Percentiles rank a stretch among this genome's conserved stretches.
These are phyloP conservation scores for Macrobrachium nipponense DNA, from an alignment of 1,140 invertebrate genomes.

Conservation along the genomic window DNA sequence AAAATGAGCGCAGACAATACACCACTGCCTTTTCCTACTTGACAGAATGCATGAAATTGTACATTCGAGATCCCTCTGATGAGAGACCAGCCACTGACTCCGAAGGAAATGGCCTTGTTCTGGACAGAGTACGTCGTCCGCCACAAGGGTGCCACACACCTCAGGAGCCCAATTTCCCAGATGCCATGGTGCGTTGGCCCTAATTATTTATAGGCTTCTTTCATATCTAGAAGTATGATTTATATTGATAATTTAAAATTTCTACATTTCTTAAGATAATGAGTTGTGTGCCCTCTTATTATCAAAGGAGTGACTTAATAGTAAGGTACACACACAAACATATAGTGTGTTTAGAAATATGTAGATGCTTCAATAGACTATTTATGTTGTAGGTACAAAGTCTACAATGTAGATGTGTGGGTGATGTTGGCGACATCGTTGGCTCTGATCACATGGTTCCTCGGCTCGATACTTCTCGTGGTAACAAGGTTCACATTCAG, in stretches of 20 bases:
- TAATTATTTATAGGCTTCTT: background rate
- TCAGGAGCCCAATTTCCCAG: constrained; percentile 66
- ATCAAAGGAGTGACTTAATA: no score
- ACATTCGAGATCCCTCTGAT: background rate
- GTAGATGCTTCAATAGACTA: no score
- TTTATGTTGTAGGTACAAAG: constrained; percentile 1
- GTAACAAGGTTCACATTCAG: no score
- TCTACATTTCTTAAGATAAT: no score
- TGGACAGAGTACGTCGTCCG: constrained; percentile 74
- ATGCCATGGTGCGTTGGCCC: background rate
- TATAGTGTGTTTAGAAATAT: no score
- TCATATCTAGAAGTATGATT: no score
- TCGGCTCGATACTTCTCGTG: background rate
- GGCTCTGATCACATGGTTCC: background rate
- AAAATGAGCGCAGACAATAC: background rate
- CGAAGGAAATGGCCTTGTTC: constrained; percentile 34
- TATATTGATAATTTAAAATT: no score
- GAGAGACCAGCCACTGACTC: constrained; percentile 1
- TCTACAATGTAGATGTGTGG: constrained; percentile 28
- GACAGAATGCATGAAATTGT: background rate
- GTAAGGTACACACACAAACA: no score
- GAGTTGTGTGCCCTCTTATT: no score
- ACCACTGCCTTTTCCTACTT: no score
- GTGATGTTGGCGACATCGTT: background rate
- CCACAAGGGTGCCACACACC: constrained; percentile 70